These are phyloP conservation scores for Stenoptilia bipunctidactyla DNA, from an alignment of 2,888 invertebrate genomes.

Conservation along the genomic window DNA sequence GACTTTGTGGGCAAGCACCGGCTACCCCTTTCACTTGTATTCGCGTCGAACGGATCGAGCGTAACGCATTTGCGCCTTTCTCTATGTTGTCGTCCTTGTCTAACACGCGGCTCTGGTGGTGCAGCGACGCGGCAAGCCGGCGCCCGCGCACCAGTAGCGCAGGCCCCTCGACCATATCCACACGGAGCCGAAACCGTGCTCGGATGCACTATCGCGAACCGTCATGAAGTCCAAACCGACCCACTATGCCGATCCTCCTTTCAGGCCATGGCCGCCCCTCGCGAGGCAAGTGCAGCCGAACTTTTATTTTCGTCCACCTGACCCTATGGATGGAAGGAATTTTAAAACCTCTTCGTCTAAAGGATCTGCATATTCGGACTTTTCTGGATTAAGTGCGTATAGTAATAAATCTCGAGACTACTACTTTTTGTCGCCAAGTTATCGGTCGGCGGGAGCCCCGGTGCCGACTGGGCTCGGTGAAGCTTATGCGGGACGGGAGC, in stretches of 20 bases:
- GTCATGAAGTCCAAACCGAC: slow-evolving; percentile 75
- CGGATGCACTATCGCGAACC: slow-evolving; percentile 66
- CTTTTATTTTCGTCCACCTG: slow-evolving; percentile 62
- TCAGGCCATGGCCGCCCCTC: slow-evolving; percentile 77
- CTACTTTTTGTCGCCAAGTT: slow-evolving; percentile 79
- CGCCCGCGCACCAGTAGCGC: slow-evolving; percentile 53
- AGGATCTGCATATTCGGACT: slow-evolving; percentile 61
- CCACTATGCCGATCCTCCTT: slow-evolving; percentile 62
- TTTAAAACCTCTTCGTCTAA: slow-evolving; percentile 55
- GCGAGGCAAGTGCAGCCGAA: slow-evolving; percentile 65
- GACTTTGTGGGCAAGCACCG: slow-evolving; percentile 39
- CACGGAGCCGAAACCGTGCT: slow-evolving; percentile 54
- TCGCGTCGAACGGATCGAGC: slow-evolving; percentile 56
- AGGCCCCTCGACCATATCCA: slow-evolving; percentile 57
- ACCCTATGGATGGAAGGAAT: slow-evolving; percentile 60
- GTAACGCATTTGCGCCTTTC: slow-evolving; percentile 62
- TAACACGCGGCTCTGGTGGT: slow-evolving; percentile 42
- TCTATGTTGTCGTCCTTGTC: slow-evolving; percentile 62
- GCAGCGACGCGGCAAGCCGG: slow-evolving; percentile 37
- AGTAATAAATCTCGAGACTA: slow-evolving; percentile 59
- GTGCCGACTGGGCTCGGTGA: slow-evolving; percentile 46
- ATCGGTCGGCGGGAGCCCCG: slow-evolving; percentile 76
- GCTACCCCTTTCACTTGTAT: slow-evolving; percentile 68
- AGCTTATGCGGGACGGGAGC: slow-evolving; percentile 40
- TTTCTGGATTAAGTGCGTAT: slow-evolving; percentile 64